These are phyloP conservation scores for Miltochrista miniata DNA, from an alignment of 2,888 invertebrate species.

Conservation along the genomic window DNA sequence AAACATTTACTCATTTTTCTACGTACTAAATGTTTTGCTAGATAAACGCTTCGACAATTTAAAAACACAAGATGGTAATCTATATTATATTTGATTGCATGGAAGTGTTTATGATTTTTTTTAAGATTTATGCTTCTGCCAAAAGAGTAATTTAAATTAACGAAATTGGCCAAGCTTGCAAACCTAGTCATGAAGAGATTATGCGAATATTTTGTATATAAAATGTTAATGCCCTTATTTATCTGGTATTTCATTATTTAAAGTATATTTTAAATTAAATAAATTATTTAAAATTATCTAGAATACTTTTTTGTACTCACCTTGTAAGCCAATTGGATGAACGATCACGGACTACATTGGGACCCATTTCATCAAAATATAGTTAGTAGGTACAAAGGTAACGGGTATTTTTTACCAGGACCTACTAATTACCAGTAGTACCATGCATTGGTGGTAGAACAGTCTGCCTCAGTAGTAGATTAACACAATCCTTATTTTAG, in stretches of 20 bases:
- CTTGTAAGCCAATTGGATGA: too few species aligned
- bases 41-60: background rate
- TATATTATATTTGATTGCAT: background rate
- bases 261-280: constrained; percentile 67
- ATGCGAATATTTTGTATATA: constrained; percentile 77
- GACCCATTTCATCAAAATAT: too few species aligned
- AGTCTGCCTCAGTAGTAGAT: too few species aligned
- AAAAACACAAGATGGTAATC: background rate
- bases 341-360: too few species aligned
- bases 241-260: constrained; percentile 64
- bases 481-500: too few species aligned
- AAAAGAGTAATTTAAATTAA: constrained; percentile 38
- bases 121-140: constrained; percentile 38
- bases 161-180: constrained; percentile 63
- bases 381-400: too few species aligned
- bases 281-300: constrained; percentile 60
- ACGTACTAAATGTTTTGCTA: background rate
- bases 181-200: constrained; percentile 76
- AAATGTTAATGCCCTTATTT: constrained; percentile 60
- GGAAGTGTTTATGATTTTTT: constrained; percentile 34
- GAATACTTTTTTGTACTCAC: constrained; percentile 10
- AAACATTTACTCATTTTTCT: constrained; percentile 12
- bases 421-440: too few species aligned
- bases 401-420: too few species aligned
- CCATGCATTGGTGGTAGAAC: too few species aligned